phyloP scores from a whole-genome alignment of 2,797 vertebrate genomes.

The Anisognathus igniventris region DNA sequence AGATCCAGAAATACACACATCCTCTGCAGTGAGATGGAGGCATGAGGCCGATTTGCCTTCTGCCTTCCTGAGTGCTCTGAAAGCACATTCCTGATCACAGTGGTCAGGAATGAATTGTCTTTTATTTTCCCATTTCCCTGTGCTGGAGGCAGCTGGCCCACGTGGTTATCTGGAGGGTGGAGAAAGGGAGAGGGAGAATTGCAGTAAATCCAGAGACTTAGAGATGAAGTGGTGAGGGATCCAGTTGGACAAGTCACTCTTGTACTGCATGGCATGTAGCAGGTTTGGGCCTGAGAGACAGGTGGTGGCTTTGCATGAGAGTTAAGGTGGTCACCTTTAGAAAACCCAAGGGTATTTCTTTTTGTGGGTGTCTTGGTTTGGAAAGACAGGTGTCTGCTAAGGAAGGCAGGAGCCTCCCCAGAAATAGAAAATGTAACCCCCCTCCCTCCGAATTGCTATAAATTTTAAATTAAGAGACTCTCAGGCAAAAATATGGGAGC shows the following conservation, averaged over 20 bases:
- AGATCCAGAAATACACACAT: not conserved
- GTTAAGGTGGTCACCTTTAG: not conserved
- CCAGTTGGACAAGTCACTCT: not conserved
- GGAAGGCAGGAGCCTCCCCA: not conserved
- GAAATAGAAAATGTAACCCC: not conserved
- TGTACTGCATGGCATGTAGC: not conserved
- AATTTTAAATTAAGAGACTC: not conserved
- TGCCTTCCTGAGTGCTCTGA: not conserved
- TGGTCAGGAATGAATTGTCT: not conserved
- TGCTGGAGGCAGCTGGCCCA: not conserved
- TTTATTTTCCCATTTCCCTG: not conserved
- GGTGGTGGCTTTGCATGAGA: not conserved
- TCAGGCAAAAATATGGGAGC: not conserved
- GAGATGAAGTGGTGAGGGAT: not conserved
- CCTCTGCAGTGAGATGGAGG: not conserved
- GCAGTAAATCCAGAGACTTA: not conserved
- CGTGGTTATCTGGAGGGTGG: rapidly evolving
- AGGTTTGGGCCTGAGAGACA: not conserved
- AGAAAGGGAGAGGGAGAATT: not conserved
- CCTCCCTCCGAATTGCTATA: not conserved
- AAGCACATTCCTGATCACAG: not conserved
- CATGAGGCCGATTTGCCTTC: not conserved
- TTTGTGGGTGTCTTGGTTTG: not conserved
- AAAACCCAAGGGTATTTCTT: not conserved
- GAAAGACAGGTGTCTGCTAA: not conserved